Base-by-base conservation (phyloP, 2,797 vertebrate genomes). In the Schizopygopsis pylzovi region DNA sequence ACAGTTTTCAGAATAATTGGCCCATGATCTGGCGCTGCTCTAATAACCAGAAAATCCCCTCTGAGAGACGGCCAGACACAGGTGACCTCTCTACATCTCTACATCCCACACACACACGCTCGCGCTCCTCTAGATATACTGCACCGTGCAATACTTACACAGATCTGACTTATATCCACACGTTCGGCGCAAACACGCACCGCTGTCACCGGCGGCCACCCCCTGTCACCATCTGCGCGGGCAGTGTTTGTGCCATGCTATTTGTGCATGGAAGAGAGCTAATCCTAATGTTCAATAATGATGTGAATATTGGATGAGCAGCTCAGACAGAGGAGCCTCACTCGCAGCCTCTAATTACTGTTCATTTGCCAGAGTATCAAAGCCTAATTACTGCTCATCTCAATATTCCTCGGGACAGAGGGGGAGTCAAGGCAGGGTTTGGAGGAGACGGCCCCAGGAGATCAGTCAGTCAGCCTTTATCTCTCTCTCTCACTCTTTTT, bases 1-100 rank as follows among this genome's bases (percentile, higher is more conserved):
- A 99, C 98, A 99, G 97, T 99, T 98, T 99, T 98, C 97, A 98
- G 97, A 98, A 98, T 99, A 99, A 99, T 99, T 99, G 98, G 98
- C 97, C 97, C 97, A 98, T 98, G 97, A 99, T 99, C 97, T 99
- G 97, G 97, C 96, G 94, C 96, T 96, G 97, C 98, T 99, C 97
- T 99, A 99, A 99, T 99, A 99, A 98, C 97, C 97, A 99, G 97
- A 97, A 99, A 99, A 99, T 98, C 98, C 98, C 97, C 97, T 99
- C 97, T 97, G 98, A 97, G 98, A 97, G 96, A 97, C 96, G 96
- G 96, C 95, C 95, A 96, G 97, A 97, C 97, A 96, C 95, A 94
- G 94, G 95, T 95, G 95, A 97, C 97, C 96, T 95, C 33, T 33
- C 33, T 33, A 33, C 33, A 96, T 96, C 97, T 97, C 95, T 94